phyloP scores from a whole-genome alignment of 2,113 vertebrate genomes.

The Phalacrocorax pelagicus region DNA sequence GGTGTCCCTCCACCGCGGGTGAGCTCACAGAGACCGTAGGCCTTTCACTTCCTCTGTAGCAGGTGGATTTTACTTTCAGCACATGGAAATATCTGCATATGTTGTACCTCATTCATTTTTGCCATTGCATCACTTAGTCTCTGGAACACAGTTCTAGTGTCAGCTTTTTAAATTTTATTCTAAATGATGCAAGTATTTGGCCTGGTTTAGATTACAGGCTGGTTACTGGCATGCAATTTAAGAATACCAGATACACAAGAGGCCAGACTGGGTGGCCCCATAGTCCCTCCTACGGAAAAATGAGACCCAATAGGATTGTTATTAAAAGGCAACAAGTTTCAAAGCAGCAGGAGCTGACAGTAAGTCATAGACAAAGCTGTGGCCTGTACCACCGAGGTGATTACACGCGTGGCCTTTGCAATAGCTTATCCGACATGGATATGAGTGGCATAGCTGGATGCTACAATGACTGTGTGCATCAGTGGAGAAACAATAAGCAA shows the following conservation, averaged over 20 bases:
- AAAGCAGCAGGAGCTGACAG: neutral
- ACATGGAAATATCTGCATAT: neutral
- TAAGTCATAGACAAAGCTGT: neutral
- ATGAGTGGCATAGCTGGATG: neutral
- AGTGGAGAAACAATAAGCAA: neutral
- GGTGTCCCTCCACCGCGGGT: neutral
- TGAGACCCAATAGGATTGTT: neutral
- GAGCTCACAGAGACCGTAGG: neutral
- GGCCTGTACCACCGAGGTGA: neutral
- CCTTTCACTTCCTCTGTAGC: neutral
- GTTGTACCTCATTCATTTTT: neutral
- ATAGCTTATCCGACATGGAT: neutral
- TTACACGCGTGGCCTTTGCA: neutral
- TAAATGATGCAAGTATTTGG: neutral
- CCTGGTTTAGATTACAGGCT: neutral
- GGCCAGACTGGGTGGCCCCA: neutral
- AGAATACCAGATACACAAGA: neutral
- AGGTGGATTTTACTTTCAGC: neutral
- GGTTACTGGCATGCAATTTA: neutral
- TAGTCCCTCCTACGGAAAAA: neutral
- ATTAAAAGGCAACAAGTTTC: neutral
- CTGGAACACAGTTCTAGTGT: neutral
- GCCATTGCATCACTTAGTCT: neutral
- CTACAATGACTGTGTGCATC: neutral
- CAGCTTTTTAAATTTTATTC: neutral